phyloP scores from a whole-genome alignment of 2,888 invertebrate genomes.

The Carcina quercana region DNA sequence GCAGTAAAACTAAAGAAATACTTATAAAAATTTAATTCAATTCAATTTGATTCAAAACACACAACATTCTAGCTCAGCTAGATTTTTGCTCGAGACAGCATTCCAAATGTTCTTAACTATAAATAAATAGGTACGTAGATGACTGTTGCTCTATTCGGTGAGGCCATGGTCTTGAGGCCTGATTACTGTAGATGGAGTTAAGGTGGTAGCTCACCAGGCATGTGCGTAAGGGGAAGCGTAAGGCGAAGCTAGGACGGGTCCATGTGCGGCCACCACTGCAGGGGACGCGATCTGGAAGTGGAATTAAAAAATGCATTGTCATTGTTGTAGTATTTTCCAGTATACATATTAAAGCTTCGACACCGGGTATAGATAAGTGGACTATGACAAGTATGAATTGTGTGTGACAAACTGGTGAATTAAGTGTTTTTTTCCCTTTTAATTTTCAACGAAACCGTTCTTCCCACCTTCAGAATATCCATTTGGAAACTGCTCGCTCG shows the following conservation, averaged over 20 bases:
- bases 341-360: too few relatives aligned
- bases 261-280: constrained; percentile 46
- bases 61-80: constrained; percentile 40
- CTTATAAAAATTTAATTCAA: constrained; percentile 22
- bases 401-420: too few relatives aligned
- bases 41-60: constrained; percentile 33
- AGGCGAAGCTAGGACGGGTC: constrained; percentile 36
- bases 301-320: too few relatives aligned
- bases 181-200: constrained; percentile 1
- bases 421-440: too few relatives aligned
- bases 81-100: constrained; percentile 32
- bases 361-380: too few relatives aligned
- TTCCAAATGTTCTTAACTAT: constrained; percentile 33
- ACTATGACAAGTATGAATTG: too few relatives aligned
- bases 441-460: too few relatives aligned
- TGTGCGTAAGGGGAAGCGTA: constrained; percentile 45
- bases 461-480: too few relatives aligned
- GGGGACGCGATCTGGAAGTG: constrained; percentile 57
- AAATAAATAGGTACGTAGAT: constrained; percentile 37
- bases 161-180: constrained; percentile 24
- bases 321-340: too few relatives aligned
- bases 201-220: constrained; percentile 43
- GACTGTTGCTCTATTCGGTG: constrained; percentile 35
- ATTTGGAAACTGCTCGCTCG: too few relatives aligned
- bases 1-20: too few relatives aligned